Percentiles rank a stretch among this genome's conserved stretches.
Conservation (phyloP, 2,113 vertebrate species). For the Pterophyllum scalare region DNA sequence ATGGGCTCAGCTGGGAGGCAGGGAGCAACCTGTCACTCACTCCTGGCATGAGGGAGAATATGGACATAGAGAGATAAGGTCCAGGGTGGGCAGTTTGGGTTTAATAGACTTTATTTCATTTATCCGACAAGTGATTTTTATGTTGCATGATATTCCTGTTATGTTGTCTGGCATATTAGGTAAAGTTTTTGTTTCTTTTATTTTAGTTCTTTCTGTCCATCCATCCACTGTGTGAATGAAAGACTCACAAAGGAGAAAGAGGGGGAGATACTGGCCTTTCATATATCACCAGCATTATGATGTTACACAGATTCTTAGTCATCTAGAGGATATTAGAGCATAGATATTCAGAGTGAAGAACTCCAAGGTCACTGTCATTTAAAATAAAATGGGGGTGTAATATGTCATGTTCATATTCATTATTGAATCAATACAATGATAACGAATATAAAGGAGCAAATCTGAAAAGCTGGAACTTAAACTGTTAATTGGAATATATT, state of each 20-base stretch:
- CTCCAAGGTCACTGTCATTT: not conserved
- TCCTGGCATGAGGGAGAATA: slow-evolving; percentile 21
- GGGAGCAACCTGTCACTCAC: not conserved
- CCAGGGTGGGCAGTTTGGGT: slow-evolving; percentile 7
- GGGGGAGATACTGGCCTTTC: slow-evolving; percentile 48
- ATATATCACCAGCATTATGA: slow-evolving; percentile 57
- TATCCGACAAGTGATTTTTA: slow-evolving; percentile 27
- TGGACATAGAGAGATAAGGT: slow-evolving; percentile 8
- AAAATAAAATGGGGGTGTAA: not conserved
- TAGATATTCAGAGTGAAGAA: not conserved
- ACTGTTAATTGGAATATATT: not conserved
- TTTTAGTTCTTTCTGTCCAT: slow-evolving; percentile 49
- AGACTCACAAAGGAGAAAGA: slow-evolving; percentile 10
- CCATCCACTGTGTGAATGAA: slow-evolving; percentile 36
- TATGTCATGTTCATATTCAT: not conserved
- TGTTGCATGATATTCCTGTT: slow-evolving; percentile 48
- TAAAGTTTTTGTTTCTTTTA: slow-evolving; percentile 20
- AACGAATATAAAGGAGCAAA: not conserved
- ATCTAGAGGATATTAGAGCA: not conserved
- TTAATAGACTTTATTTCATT: slow-evolving; percentile 47
- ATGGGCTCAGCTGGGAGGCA: slow-evolving; percentile 45
- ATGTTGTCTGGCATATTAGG: slow-evolving; percentile 21
- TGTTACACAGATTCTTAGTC: not conserved
- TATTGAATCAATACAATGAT: not conserved
- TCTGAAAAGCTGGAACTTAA: not conserved